Conservation (phyloP, 2,797 vertebrate species). For the Poecilia gillii region DNA sequence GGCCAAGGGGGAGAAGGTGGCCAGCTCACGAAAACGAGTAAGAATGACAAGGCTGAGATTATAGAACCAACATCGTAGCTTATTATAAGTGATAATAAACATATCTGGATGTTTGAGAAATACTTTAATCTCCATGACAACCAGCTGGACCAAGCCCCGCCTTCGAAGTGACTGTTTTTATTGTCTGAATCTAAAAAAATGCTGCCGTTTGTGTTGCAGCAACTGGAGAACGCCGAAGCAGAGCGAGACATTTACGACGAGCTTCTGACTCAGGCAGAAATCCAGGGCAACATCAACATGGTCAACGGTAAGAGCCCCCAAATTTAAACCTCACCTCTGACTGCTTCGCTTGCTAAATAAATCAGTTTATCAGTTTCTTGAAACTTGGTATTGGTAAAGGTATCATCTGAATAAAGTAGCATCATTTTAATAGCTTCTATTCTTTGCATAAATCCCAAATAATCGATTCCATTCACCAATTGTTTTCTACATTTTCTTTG, state of each 20-base stretch:
- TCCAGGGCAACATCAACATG: conserved; percentile 97
- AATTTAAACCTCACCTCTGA: too few species aligned
- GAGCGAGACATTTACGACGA: conserved; percentile 96
- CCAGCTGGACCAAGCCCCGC: neutral
- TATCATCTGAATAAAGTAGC: too few species aligned
- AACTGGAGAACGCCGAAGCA: conserved; percentile 87
- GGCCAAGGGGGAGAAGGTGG: conserved; percentile 92
- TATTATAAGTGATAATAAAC: too few species aligned
- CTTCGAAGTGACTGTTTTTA: neutral
- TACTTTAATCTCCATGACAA: too few species aligned
- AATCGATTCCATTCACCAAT: too few species aligned
- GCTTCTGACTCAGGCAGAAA: conserved; percentile 96
- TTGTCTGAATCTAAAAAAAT: neutral
- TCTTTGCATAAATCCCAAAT: too few species aligned
- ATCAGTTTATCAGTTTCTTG: too few species aligned
- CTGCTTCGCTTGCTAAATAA: too few species aligned
- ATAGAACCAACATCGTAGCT: neutral
- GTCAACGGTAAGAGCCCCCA: conserved; percentile 86
- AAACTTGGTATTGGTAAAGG: too few species aligned
- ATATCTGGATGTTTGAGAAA: too few species aligned
- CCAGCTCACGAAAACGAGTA: conserved; percentile 93
- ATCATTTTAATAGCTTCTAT: too few species aligned
- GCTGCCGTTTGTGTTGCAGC: conserved; percentile 33
- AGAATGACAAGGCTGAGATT: neutral
- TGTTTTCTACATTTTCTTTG: too few species aligned